A percentile compares a stretch with the other conserved stretches of the same genome.
phyloP scores from a whole-genome alignment of 2,797 vertebrate species.

The Sebastes matsubarae region DNA sequence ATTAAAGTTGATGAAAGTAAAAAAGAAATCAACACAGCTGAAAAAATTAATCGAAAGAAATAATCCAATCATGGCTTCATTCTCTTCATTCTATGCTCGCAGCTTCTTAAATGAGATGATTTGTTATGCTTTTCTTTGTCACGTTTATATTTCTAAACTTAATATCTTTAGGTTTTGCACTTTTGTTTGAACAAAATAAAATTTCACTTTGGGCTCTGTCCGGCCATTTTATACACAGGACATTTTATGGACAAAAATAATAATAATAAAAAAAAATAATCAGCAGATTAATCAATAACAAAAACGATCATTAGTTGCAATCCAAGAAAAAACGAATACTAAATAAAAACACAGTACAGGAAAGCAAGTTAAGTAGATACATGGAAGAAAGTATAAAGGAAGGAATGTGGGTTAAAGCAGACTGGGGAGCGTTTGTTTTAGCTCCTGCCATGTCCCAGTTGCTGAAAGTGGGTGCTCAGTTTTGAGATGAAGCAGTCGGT shows the following conservation, averaged over 20 bases:
- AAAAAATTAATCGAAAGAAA: not conserved
- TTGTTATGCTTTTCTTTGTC: not conserved
- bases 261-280: too few species aligned
- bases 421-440: not conserved
- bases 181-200: not conserved
- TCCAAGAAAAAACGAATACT: not conserved
- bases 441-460: not conserved
- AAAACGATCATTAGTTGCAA: not conserved
- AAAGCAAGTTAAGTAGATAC: not conserved
- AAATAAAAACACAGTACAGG: not conserved
- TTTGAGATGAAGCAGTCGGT: not conserved
- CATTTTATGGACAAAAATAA: not conserved
- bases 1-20: not conserved
- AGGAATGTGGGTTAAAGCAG: not conserved
- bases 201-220: not conserved
- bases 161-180: not conserved
- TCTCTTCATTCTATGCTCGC: not conserved
- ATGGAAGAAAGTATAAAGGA: not conserved
- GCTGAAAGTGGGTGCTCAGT: not conserved
- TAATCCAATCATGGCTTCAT: not conserved
- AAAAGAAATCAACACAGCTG: not conserved
- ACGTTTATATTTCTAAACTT: not conserved
- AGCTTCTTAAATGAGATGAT: not conserved
- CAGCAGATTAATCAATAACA: not conserved
- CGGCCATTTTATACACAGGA: not conserved